These are phyloP conservation scores for Epinephelus fuscoguttatus DNA, from an alignment of 2,113 vertebrate genomes.

Conservation along the genomic window DNA sequence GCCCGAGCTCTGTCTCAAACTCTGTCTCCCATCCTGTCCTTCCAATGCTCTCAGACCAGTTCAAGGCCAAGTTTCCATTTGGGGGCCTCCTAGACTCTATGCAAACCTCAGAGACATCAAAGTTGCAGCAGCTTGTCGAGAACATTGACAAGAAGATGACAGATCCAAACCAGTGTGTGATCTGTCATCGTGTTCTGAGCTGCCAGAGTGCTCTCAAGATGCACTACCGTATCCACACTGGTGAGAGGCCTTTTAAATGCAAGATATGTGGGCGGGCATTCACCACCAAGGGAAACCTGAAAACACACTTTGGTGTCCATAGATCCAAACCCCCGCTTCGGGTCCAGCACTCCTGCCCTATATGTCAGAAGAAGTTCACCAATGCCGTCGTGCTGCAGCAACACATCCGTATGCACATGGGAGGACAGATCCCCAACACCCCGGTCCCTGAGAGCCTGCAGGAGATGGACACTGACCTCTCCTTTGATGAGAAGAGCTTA, in stretches of 20 bases:
- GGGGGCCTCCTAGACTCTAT: constrained; percentile 98
- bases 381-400: constrained; percentile 98
- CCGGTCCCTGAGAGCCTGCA: constrained; percentile 93
- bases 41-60: constrained; percentile 92
- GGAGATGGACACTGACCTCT: constrained; percentile 93
- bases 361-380: constrained; percentile 99
- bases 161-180: constrained; percentile 98
- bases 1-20: constrained; percentile 83
- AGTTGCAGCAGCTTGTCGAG: constrained; percentile 97
- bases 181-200: constrained; percentile 98
- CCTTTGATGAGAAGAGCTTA: constrained; percentile 92
- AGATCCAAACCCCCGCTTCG: constrained; percentile 97
- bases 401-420: constrained; percentile 99
- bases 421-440: constrained; percentile 97
- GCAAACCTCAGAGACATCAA: constrained; percentile 99
- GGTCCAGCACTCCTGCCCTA: constrained; percentile 98
- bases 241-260: constrained; percentile 99
- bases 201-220: constrained; percentile 99
- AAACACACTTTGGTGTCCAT: constrained; percentile 99
- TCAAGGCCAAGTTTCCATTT: constrained; percentile 98
- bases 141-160: constrained; percentile 99
- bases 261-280: constrained; percentile 99
- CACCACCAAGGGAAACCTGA: constrained; percentile 99
- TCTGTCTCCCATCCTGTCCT: constrained; percentile 90
- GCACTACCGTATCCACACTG: constrained; percentile 99